Percentiles rank a stretch among this genome's conserved stretches.
These are phyloP conservation scores for Tragelaphus strepsiceros DNA, from an alignment of 2,113 vertebrate genomes.

Conservation along the genomic window DNA sequence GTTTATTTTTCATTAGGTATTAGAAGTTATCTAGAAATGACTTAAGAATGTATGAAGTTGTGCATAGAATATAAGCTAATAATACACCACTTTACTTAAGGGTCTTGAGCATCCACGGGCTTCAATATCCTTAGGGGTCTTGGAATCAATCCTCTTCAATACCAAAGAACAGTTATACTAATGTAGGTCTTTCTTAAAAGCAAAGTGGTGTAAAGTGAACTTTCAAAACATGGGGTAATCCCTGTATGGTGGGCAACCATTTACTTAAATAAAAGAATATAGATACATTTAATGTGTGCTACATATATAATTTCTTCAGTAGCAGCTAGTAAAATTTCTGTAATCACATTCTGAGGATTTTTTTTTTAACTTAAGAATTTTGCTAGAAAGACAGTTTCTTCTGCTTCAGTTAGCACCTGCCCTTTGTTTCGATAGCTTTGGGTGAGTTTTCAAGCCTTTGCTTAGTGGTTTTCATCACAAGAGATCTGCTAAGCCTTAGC, in stretches of 20 bases:
- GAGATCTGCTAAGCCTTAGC: conserved; percentile 20
- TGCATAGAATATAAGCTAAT: neutral
- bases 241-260: neutral
- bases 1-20: neutral
- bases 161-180: neutral
- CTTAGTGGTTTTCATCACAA: conserved; percentile 19
- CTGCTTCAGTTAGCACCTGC: neutral
- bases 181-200: neutral
- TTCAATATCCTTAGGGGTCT: too few species aligned
- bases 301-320: neutral
- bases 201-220: neutral
- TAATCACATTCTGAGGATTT: neutral
- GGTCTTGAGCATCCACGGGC: neutral
- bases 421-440: neutral
- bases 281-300: neutral
- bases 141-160: neutral
- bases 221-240: neutral
- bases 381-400: neutral
- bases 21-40: neutral
- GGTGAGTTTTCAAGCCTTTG: neutral
- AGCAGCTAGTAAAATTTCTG: neutral
- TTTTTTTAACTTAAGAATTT: neutral
- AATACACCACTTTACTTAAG: neutral
- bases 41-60: neutral
- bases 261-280: neutral